Base-by-base conservation (phyloP, 1,140 invertebrate genomes). In the Meteorus sp. region DNA sequence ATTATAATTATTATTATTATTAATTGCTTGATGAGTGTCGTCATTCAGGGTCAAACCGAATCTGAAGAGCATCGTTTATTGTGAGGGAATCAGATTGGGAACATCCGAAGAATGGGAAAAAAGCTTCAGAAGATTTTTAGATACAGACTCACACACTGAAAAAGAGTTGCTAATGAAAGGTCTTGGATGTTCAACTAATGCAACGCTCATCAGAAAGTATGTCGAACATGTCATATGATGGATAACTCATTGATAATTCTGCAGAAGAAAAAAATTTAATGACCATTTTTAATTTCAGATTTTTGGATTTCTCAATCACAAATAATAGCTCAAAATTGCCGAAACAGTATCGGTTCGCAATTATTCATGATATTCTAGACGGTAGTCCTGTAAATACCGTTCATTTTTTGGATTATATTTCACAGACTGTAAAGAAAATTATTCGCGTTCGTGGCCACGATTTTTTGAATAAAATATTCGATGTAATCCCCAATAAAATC, bases 261-360 rank as follows among this genome's bases (percentile, higher is more conserved):
- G n/a, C 13, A 41, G n/a, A 35, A 35, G 6, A 7, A 41, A 27
- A 25, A 41, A 37, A 17, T 41, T 41, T 37, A 52, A 8, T 1
- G 0, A 50, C 0, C 35, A 51, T 44, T 33, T 51, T 31, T 57
- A 39, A 25, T 13, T 33, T 27, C 43, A 71, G 69, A 29, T 67
- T 62, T 43, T 44, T 73, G 2, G 54, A 67, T 29, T 29, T 50
- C 6, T 53, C 67, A 1, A 51, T 73, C 50, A 15, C 17, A 17
- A 41, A 6, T 15, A 27, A 9, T 20, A 45, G 9, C 7, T 29
- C 8, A 44, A 44, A 59, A 45, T 33, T 74, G 8, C 69, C 71
- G 1, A 76, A 73, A 27, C 79, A 81, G 52, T 76, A 81, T 52
- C 69, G 70, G 3, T 47, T 63, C 0, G 58, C 63, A 2, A 74